Conservation (phyloP, 2,888 invertebrate species). For the Rotaria socialis region DNA sequence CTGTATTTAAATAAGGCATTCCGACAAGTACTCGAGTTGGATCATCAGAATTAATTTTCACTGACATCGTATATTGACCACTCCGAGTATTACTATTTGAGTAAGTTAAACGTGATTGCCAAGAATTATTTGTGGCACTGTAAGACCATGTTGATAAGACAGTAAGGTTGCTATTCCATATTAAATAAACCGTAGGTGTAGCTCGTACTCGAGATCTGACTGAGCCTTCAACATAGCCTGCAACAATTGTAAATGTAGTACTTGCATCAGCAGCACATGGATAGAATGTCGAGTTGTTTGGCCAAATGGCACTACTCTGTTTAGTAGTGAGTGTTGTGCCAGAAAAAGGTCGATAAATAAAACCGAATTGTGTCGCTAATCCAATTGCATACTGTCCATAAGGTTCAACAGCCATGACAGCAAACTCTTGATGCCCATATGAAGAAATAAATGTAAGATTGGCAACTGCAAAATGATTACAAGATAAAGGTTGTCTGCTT, state of each 20-base stretch:
- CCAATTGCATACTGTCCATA: neutral
- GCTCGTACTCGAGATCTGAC: neutral
- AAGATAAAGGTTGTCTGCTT: neutral
- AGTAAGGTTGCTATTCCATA: neutral
- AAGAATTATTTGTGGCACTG: neutral
- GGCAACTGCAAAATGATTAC: neutral
- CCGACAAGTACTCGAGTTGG: neutral
- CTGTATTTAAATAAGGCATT: neutral
- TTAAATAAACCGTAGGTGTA: neutral
- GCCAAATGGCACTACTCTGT: neutral
- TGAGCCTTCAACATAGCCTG: neutral
- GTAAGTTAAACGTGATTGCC: neutral
- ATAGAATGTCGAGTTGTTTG: neutral
- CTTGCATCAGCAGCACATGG: neutral
- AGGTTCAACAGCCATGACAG: neutral
- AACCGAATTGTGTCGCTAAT: neutral
- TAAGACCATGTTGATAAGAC: constrained; percentile 19
- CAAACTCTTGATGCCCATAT: neutral
- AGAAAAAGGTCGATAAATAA: neutral
- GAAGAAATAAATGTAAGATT: neutral
- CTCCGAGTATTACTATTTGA: neutral
- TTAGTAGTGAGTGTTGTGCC: neutral
- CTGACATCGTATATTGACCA: neutral
- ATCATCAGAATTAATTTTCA: neutral
- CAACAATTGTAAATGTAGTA: neutral